A percentile compares a stretch with the other conserved stretches of the same genome.
Evolutionary conservation across 35 echinoderm and acorn worm species (phyloP).

Genomic region (Patiria miniata): DNA sequence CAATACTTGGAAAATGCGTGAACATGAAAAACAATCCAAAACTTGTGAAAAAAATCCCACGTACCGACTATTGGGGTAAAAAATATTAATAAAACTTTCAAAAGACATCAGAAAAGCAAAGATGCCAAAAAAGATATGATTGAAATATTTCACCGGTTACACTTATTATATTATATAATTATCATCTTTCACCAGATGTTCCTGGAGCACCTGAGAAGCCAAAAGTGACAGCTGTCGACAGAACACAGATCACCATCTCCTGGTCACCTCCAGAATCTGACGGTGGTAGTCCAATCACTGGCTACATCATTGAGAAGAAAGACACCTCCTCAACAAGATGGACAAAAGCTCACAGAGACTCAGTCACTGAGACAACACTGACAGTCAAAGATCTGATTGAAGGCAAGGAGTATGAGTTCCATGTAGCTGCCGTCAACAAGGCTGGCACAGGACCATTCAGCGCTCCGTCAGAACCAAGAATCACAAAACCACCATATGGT

Average conservation of each 20-base stretch:
- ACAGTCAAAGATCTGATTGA: slow-evolving; percentile 22
- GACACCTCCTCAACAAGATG: slow-evolving; percentile 33
- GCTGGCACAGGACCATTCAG: slow-evolving; percentile 62
- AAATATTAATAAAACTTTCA: too few relatives aligned
- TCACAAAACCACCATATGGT: slow-evolving; percentile 52
- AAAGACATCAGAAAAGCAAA: too few relatives aligned
- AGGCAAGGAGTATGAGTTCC: slow-evolving; percentile 47
- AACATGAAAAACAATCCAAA: too few relatives aligned
- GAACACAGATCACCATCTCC: slow-evolving; percentile 54
- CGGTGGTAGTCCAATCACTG: slow-evolving; percentile 44
- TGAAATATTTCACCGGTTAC: too few relatives aligned
- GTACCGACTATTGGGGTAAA: too few relatives aligned
- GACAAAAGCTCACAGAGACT: slow-evolving; percentile 15
- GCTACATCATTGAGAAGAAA: slow-evolving; percentile 42
- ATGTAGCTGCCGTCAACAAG: slow-evolving; percentile 50
- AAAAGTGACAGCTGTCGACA: slow-evolving; percentile 32
- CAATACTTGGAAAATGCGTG: too few relatives aligned
- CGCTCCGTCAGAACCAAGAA: slow-evolving; percentile 34
- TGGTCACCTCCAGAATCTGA: slow-evolving; percentile 60
- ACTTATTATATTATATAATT: background rate
- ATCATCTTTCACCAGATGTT: slow-evolving; percentile 25
- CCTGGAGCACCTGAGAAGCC: slow-evolving; percentile 58
- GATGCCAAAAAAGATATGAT: too few relatives aligned
- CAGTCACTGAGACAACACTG: slow-evolving; percentile 33
- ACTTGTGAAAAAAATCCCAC: too few relatives aligned